phyloP scores from a whole-genome alignment of 2,113 vertebrate species.

The Aspiorhynchus laticeps region DNA sequence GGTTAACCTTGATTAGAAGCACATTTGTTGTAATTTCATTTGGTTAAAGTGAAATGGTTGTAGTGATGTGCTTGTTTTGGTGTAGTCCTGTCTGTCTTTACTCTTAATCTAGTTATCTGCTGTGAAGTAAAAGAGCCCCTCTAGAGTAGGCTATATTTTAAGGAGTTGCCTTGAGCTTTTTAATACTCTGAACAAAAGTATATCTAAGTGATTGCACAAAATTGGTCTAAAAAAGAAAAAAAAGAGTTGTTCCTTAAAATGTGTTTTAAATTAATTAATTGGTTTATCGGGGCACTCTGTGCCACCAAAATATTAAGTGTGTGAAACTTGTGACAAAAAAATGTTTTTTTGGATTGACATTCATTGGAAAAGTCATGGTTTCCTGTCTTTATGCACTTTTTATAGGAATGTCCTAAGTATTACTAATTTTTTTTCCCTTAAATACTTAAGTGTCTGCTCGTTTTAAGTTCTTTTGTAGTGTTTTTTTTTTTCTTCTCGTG shows the following conservation, averaged over 20 bases:
- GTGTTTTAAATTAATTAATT: conserved; percentile 8
- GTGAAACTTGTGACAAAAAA: neutral
- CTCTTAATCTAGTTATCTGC: conserved; percentile 32
- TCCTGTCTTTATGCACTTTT: conserved; percentile 56
- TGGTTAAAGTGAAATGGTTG: conserved; percentile 40
- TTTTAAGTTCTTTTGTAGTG: neutral
- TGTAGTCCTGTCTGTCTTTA: conserved; percentile 31
- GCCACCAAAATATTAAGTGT: conserved; percentile 11
- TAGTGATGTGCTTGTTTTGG: conserved; percentile 42
- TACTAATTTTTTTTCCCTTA: neutral
- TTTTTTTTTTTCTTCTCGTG: neutral
- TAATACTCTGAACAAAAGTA: conserved; percentile 41
- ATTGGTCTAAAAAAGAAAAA: conserved; percentile 24
- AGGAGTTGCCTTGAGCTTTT: conserved; percentile 75
- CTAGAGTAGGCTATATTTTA: conserved; percentile 33
- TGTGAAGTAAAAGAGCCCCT: conserved; percentile 25
- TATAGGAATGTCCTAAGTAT: conserved; percentile 46
- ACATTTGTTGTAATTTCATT: conserved; percentile 40
- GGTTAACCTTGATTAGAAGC: conserved; percentile 22
- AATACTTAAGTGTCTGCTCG: conserved; percentile 12
- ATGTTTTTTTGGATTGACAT: conserved; percentile 3
- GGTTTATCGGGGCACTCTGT: neutral
- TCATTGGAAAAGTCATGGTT: conserved; percentile 4
- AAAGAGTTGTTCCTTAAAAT: neutral
- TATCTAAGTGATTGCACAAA: conserved; percentile 55